These are phyloP conservation scores for Paradoxurus hermaphroditus DNA, from an alignment of 2,113 vertebrate species.

Conservation along the genomic window DNA sequence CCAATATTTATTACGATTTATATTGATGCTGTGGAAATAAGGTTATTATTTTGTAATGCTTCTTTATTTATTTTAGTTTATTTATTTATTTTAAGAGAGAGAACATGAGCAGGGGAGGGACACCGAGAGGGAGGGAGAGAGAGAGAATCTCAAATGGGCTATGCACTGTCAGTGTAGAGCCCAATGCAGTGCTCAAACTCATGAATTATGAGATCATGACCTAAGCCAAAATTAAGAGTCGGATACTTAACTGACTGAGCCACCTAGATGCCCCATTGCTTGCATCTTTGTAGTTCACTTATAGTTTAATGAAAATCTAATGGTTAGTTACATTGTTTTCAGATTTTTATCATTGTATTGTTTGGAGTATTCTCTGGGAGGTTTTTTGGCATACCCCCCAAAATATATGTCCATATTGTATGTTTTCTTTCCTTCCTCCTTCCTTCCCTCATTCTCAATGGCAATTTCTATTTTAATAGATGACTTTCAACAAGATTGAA, in stretches of 20 bases:
- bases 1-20: not conserved
- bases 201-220: too few species aligned
- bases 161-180: too few species aligned
- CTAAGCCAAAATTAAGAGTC: too few species aligned
- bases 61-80: not conserved
- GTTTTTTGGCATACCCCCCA: not conserved
- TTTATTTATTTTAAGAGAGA: too few species aligned
- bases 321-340: not conserved
- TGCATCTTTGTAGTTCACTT: not conserved
- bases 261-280: not conserved
- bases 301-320: constrained; percentile 27
- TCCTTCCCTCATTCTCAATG: not conserved
- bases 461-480: not conserved
- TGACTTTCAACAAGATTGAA: not conserved
- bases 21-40: not conserved
- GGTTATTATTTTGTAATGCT: not conserved
- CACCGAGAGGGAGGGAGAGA: too few species aligned
- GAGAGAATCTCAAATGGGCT: too few species aligned
- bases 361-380: not conserved
- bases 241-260: too few species aligned
- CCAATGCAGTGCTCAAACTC: too few species aligned
- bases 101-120: too few species aligned
- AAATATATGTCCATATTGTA: not conserved
- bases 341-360: not conserved
- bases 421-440: not conserved